Evolutionary conservation across 1,140 invertebrate species (phyloP).

Genomic region (Sarcophaga peregrina): DNA sequence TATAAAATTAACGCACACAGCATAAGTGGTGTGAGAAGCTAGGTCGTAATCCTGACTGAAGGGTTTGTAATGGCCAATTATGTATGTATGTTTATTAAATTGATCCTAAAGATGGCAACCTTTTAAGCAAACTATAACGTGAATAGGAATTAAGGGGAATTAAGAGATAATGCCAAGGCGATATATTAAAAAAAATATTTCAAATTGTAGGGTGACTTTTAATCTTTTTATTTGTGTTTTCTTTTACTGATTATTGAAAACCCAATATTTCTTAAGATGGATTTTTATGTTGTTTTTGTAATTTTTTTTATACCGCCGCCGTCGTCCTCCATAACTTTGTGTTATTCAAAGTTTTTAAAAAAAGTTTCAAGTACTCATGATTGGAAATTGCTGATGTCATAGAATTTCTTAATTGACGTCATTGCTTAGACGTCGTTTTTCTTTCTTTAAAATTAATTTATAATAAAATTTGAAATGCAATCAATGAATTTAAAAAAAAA

Average conservation of each 20-base stretch:
- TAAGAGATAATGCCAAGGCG: too few relatives aligned
- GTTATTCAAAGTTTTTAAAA: conserved; percentile 49
- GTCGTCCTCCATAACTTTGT: not conserved
- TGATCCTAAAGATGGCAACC: too few relatives aligned
- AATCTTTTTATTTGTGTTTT: not conserved
- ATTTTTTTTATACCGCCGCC: not conserved
- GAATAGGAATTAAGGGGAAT: too few relatives aligned
- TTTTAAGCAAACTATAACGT: too few relatives aligned
- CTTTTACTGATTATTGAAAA: not conserved
- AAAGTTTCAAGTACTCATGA: conserved; percentile 52
- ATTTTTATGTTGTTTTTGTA: not conserved
- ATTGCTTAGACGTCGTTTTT: not conserved
- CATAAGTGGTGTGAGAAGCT: too few relatives aligned
- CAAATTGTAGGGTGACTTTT: not conserved
- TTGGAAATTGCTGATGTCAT: conserved; percentile 3
- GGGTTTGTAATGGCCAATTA: too few relatives aligned
- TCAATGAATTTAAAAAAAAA: too few relatives aligned
- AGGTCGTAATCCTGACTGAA: too few relatives aligned
- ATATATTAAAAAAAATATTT: not conserved
- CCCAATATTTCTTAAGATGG: not conserved
- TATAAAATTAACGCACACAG: too few relatives aligned
- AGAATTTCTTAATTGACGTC: conserved; percentile 28
- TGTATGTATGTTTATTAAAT: too few relatives aligned
- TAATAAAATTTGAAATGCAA: too few relatives aligned
- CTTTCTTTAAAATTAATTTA: too few relatives aligned